Evolutionary conservation across 2,797 vertebrate genomes (phyloP), one percentile per base, ranked within the genome.

Genomic region (Lutjanus campechanus): DNA sequence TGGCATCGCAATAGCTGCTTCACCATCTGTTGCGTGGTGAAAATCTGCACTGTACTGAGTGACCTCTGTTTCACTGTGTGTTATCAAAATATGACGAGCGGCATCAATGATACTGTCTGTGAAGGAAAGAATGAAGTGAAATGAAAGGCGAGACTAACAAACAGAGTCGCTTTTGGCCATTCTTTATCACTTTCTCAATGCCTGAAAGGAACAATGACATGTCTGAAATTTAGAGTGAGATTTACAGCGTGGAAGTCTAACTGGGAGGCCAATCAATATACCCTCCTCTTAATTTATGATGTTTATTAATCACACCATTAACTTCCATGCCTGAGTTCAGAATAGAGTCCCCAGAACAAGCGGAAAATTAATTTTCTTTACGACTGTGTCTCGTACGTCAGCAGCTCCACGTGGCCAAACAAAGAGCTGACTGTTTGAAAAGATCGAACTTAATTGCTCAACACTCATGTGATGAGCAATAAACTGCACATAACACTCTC

Each of bases 341-440:
- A 58, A 15, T 7, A 67, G 40, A 63, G 41, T 70, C 25, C 20
- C 58, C 2, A 40, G 61, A 84, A 54, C 4, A 17, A 76, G 68
- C 83, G 73, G 59, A 83, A 82, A 79, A 86, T 79, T 1, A 10
- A 20, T 68, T 53, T 83, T 19, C 61, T 84, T 81, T 85, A 66
- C 51, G 76, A 46, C 51, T 10, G 5, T 4, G 0, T n/a, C 46
- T 72, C 22, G 7, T 68, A 84, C 71, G 75, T 88, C 86, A 92
- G 76, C 43, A 44, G 83, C 69, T 72, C 16, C 65, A 68, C 46
- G 44, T 69, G 29, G 69, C 49, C 36, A 40, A 76, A 91, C 91
- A 93, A 85, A 91, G 86, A 79, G 61, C 11, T 2, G 55, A 68
- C 82, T 93, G 91, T 93, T 84, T 69, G 5, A 22, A 43, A 43